Base-by-base conservation (phyloP, 2,888 invertebrate genomes). In the Timandra comae region DNA sequence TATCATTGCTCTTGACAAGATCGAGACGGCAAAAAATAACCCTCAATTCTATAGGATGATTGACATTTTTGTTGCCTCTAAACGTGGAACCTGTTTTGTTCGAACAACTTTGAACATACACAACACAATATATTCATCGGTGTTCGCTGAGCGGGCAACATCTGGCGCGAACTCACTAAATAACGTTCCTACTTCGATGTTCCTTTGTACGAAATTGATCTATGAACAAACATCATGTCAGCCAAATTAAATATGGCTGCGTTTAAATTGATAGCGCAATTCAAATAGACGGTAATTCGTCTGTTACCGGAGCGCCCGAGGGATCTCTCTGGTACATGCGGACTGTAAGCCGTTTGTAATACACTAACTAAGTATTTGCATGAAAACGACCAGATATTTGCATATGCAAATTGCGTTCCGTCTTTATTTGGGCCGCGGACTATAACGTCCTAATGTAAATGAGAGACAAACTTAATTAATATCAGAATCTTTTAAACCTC, bases 351-450 rank as follows among this genome's bases (percentile, higher is more conserved):
- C 73, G 72, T 63, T 72, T 69, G 79, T 80, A 79, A 79, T 80
- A 81, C 79, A 75, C 65, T 70, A 71, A 71, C 66, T 62, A 57
- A 56, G 66, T 78, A 79, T 82, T 81, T 78, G 79, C 79, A 81
- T 79, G 73, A 72, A 71, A 78, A 77, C 74, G 73, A 71, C 65
- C 59, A 62, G 63, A 52, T 70, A 84, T 84, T 84, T 80, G 77
- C 82, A 82, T 84, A 84, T 84, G 81, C 69, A 81, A 84, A 82
- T 84, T 63, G 68, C 69, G 72, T 71, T 75, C 70, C 69, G 72
- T 71, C 78, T 79, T 79, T 79, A 78, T 78, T 81, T 74, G 74
- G 75, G 67, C 68, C 69, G 71, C 65, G 72, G 72, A 74, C 70
- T 71, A 69, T 70, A 71, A 72, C 64, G 67, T 72, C 68, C 67